phyloP scores from a whole-genome alignment of 2,113 vertebrate species.

The Cichladusa arquata region DNA sequence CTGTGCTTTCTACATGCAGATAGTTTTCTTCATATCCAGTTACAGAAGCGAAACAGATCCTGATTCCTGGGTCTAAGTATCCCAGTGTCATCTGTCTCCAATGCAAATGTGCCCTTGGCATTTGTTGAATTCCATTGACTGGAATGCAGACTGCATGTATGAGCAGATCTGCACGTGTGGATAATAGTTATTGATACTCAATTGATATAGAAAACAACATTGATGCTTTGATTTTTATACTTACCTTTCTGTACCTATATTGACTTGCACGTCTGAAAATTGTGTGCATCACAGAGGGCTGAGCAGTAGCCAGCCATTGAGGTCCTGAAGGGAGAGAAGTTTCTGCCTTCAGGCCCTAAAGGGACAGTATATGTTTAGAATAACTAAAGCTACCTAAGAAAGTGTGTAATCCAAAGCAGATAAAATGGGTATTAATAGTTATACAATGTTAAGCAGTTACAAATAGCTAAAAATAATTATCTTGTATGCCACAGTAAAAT shows the following conservation, averaged over 20 bases:
- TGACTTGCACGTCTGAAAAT: not conserved
- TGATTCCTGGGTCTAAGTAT: not conserved
- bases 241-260: not conserved
- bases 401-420: not conserved
- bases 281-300: not conserved
- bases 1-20: not conserved
- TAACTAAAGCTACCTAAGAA: not conserved
- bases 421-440: not conserved
- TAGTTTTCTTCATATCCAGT: not conserved
- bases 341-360: not conserved
- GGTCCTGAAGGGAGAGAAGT: not conserved
- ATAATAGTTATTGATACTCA: not conserved
- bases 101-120: not conserved
- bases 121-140: not conserved
- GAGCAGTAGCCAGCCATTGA: not conserved
- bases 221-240: not conserved
- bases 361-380: not conserved
- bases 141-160: not conserved
- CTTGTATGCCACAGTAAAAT: not conserved
- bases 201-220: not conserved
- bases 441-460: not conserved
- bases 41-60: not conserved
- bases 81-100: not conserved
- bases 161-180: not conserved
- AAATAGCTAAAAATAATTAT: not conserved